phyloP scores from a whole-genome alignment of 2,113 vertebrate genomes.

The Saiga tatarica region DNA sequence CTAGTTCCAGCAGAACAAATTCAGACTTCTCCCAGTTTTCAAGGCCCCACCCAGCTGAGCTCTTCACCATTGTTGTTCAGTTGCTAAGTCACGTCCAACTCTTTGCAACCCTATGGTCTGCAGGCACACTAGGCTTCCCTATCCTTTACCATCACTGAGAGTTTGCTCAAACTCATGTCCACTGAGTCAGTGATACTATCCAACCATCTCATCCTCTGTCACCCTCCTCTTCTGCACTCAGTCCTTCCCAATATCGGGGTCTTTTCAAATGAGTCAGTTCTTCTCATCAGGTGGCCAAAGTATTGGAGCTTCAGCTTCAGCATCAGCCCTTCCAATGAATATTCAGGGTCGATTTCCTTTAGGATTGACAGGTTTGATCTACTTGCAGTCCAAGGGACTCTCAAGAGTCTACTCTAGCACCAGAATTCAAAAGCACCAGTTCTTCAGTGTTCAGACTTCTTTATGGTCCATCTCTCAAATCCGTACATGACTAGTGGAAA shows the following conservation, averaged over 20 bases:
- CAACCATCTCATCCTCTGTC: background rate
- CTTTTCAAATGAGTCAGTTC: background rate
- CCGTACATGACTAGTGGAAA: too few relatives aligned
- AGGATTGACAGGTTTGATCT: background rate
- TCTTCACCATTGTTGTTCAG: background rate
- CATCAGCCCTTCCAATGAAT: background rate
- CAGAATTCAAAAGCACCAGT: background rate
- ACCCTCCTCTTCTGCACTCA: background rate
- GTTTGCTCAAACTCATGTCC: background rate
- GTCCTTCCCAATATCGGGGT: background rate
- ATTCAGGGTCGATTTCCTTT: background rate
- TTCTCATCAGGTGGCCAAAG: background rate
- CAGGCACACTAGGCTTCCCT: background rate
- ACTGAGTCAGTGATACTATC: background rate
- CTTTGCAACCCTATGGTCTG: accelerated
- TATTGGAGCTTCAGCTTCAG: background rate
- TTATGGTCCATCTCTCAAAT: background rate
- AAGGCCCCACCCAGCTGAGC: background rate
- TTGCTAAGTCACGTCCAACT: background rate
- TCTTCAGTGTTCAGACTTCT: background rate
- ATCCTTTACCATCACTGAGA: background rate
- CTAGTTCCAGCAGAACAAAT: background rate
- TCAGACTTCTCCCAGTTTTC: background rate
- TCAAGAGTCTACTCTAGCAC: background rate
- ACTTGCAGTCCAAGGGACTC: background rate